phyloP scores from a whole-genome alignment of 2,113 vertebrate genomes.

The Meriones unguiculatus region DNA sequence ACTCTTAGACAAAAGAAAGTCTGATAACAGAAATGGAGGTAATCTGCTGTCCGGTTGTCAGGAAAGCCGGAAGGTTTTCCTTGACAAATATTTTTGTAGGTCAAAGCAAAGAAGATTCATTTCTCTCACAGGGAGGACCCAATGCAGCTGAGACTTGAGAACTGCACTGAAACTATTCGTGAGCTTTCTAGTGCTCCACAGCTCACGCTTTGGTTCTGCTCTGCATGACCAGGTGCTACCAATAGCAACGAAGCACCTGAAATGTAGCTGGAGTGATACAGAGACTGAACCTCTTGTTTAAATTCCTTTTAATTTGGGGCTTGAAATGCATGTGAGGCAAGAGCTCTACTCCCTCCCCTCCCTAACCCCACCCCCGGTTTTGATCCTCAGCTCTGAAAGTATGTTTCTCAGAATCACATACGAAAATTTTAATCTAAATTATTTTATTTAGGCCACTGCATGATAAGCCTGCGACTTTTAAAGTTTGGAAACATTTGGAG shows the following conservation, averaged over 20 bases:
- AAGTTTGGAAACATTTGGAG: background rate
- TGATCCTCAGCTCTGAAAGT: background rate
- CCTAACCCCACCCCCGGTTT: background rate
- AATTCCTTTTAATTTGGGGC: background rate
- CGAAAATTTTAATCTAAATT: background rate
- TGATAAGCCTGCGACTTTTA: background rate
- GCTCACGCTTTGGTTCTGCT: no score
- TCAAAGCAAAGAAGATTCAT: conserved; percentile 58
- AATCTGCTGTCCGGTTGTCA: conserved; percentile 39
- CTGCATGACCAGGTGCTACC: background rate
- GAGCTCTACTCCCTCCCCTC: no score
- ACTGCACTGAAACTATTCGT: background rate
- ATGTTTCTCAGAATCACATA: background rate
- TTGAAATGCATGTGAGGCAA: background rate
- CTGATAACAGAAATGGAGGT: conserved; percentile 66
- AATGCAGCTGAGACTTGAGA: background rate
- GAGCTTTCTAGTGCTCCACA: background rate
- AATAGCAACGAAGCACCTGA: background rate
- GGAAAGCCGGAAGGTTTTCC: conserved; percentile 55
- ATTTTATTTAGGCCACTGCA: background rate
- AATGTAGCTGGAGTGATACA: background rate
- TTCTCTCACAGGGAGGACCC: background rate
- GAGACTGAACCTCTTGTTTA: conserved; percentile 9
- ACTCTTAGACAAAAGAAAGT: conserved; percentile 69
- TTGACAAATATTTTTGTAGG: conserved; percentile 62